A percentile compares a stretch with the other conserved stretches of the same genome.
phyloP scores from a whole-genome alignment of 2,888 invertebrate genomes.

The Orthonevra nobilis region DNA sequence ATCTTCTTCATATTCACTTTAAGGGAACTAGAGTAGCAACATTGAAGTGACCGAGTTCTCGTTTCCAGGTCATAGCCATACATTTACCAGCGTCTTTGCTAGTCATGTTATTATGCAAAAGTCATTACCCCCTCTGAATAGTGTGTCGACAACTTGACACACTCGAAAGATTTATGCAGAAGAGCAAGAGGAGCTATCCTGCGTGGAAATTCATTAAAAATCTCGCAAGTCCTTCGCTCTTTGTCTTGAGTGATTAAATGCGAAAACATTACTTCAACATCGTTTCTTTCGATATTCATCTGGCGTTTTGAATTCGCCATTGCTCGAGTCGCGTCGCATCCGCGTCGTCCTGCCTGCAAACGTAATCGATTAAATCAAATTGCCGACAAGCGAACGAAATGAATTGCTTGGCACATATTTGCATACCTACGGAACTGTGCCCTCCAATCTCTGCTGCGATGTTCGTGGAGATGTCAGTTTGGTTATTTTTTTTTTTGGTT shows the following conservation, averaged over 20 bases:
- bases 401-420: slow-evolving; percentile 55
- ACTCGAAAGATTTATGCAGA: no score
- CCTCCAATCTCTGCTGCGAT: no score
- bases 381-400: slow-evolving; percentile 53
- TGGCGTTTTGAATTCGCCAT: slow-evolving; percentile 39
- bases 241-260: no score
- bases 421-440: slow-evolving; percentile 33
- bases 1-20: slow-evolving; percentile 1
- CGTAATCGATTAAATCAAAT: slow-evolving; percentile 55
- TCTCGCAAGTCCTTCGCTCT: no score
- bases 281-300: slow-evolving; percentile 27
- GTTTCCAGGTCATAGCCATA: slow-evolving; percentile 34
- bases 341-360: slow-evolving; percentile 4
- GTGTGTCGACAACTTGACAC: neutral
- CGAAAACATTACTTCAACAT: slow-evolving; percentile 26
- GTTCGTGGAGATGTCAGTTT: no score
- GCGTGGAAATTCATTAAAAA: no score
- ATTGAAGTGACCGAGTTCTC: slow-evolving; percentile 42
- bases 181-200: no score
- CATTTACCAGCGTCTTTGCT: neutral
- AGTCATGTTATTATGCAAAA: neutral
- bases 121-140: slow-evolving; percentile 13
- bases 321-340: slow-evolving; percentile 20
- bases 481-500: no score
- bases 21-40: slow-evolving; percentile 9